Evolutionary conservation across 2,888 invertebrate genomes (phyloP).

Genomic region (Morinoia aosen): DNA sequence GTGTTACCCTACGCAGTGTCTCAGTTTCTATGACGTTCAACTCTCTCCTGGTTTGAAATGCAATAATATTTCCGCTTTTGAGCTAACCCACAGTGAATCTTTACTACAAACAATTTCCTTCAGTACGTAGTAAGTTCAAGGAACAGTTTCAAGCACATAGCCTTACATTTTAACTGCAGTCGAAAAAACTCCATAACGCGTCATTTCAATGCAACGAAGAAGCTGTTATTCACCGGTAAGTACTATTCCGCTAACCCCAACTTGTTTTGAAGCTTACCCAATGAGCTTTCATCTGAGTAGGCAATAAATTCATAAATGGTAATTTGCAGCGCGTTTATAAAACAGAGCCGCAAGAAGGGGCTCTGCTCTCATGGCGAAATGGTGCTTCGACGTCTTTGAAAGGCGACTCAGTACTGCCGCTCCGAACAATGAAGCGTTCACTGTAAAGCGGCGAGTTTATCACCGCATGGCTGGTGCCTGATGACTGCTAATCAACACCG

Average conservation of each 20-base stretch:
- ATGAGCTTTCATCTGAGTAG: background rate
- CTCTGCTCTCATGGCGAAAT: background rate
- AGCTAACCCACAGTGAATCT: background rate
- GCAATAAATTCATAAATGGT: background rate
- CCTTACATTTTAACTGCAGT: background rate
- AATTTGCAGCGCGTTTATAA: slow-evolving; percentile 19
- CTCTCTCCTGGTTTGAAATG: background rate
- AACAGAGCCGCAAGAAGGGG: background rate
- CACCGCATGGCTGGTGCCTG: slow-evolving; percentile 34
- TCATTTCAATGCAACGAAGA: background rate
- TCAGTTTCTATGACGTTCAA: background rate
- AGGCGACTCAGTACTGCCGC: background rate
- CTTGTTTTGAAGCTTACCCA: background rate
- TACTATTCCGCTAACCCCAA: background rate
- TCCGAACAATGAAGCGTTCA: slow-evolving; percentile 40
- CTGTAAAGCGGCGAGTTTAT: slow-evolving; percentile 22
- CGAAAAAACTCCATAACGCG: background rate
- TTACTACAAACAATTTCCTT: background rate
- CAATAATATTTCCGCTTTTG: background rate
- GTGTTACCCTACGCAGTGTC: background rate
- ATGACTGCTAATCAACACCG: slow-evolving; percentile 51
- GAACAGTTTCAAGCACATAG: background rate
- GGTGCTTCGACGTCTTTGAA: background rate
- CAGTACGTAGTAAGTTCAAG: background rate
- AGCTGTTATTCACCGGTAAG: background rate